phyloP scores from a whole-genome alignment of 2,888 invertebrate genomes.

The Lepeophtheirus nordmannii region DNA sequence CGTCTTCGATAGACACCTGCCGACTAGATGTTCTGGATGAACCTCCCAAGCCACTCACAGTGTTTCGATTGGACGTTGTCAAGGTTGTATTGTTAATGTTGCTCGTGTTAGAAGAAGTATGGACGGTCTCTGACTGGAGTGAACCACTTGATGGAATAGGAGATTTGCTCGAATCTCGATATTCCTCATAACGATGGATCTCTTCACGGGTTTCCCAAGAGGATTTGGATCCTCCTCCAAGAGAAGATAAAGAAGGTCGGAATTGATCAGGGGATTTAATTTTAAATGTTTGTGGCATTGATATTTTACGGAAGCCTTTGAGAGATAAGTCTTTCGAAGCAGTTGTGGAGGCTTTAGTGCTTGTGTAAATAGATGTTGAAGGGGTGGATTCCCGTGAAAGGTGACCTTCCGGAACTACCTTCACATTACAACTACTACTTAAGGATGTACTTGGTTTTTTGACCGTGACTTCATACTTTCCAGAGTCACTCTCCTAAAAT shows the following conservation, averaged over 20 bases:
- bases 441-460: background rate
- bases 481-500: background rate
- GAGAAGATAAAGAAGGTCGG: background rate
- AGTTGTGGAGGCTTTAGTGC: background rate
- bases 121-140: too few species aligned
- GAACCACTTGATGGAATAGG: background rate
- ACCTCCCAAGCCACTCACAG: background rate
- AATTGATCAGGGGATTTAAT: background rate
- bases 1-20: background rate
- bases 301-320: slow-evolving; percentile 8
- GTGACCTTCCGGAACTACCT: background rate
- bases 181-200: background rate
- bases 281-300: slow-evolving; percentile 4
- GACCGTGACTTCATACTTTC: background rate
- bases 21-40: background rate
- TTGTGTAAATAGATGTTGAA: background rate
- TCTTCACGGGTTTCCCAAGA: background rate
- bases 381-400: background rate
- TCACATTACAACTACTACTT: background rate
- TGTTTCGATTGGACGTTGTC: background rate
- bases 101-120: background rate
- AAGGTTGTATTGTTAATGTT: background rate
- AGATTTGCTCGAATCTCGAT: background rate
- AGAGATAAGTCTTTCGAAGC: background rate
- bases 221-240: background rate